Evolutionary conservation across 2,888 invertebrate species (phyloP).

Genomic region (Neoaliturus tenellus): DNA sequence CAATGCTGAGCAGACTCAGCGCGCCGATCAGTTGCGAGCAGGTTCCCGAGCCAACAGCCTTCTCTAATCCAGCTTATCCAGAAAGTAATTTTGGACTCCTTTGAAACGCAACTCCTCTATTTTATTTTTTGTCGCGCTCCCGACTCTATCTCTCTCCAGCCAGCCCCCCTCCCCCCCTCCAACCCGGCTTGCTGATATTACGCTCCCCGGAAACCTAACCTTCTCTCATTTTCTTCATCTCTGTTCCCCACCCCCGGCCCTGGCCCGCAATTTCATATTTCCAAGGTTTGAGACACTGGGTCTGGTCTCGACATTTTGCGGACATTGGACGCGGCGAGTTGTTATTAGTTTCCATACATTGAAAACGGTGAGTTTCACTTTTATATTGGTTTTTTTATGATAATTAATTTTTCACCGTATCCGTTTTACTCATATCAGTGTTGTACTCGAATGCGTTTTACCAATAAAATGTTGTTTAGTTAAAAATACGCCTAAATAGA

Average conservation of each 20-base stretch:
- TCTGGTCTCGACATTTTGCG: background rate
- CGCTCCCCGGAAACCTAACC: slow-evolving; percentile 58
- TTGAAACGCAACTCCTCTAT: slow-evolving; percentile 66
- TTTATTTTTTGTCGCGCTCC: slow-evolving; percentile 63
- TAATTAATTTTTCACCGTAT: too few species aligned
- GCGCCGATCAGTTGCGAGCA: background rate
- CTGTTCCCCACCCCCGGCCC: slow-evolving; percentile 57
- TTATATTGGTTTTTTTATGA: too few species aligned
- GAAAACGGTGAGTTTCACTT: too few species aligned
- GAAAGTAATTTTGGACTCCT: slow-evolving; percentile 69
- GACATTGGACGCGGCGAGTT: background rate
- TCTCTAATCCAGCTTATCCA: slow-evolving; percentile 68
- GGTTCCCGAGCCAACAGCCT: slow-evolving; percentile 46
- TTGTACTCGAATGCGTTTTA: too few species aligned
- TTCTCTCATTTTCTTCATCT: slow-evolving; percentile 58
- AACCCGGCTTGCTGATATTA: slow-evolving; percentile 52
- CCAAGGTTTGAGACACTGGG: slow-evolving; percentile 15
- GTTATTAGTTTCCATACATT: too few species aligned
- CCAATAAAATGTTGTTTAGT: too few species aligned
- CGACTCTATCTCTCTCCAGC: slow-evolving; percentile 50
- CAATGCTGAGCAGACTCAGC: background rate
- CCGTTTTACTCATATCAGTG: too few species aligned
- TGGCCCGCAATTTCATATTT: slow-evolving; percentile 50
- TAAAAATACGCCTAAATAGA: too few species aligned
- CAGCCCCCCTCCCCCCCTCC: slow-evolving; percentile 10